Evolutionary conservation across 2,113 vertebrate species (phyloP), one percentile per base, ranked within the genome.

Genomic region (Prietella phreatophila): DNA sequence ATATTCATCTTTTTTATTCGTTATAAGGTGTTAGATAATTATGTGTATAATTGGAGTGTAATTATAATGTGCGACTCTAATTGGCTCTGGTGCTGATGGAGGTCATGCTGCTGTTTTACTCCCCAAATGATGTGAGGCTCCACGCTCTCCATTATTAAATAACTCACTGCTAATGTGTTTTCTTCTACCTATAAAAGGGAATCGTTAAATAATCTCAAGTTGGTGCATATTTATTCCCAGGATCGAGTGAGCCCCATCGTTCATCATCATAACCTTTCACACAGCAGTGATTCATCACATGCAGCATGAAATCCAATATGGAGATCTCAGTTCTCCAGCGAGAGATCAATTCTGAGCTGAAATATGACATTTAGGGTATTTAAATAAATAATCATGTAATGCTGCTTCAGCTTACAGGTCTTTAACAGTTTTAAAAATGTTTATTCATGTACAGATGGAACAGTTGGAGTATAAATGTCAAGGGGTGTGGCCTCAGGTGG

Each of bases 221-320:
- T 55, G 89, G 85, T 67, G 13, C 75, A 83, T 88, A 88, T 91
- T 91, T 89, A 88, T 88, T 85, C 81, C 86, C 58, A 75, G 25
- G n/a, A 80, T 83, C 80, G 80, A 89, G 65, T 69, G 39, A 85
- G 75, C 60, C 76, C 61, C 27, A 17, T 39, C 33, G 91, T 93
- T 91, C 91, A 87, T 93, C 91, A 92, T 76, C 87, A 75, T 93
- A 92, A 93, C 92, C 91, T 94, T 93, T 93, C 71, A 50, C 86
- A 91, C 65, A 71, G 71, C 80, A 89, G 75, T 50, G 61, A 82
- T 75, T 50, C 85, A 89, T 92, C 90, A 92, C 88, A 85, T 33
- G 82, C 76, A 63, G 71, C 60, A 36, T 87, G 82, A 89, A 92
- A 91, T 90, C 87, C 88, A 90, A 93, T 91, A 93, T 91, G 91